Base-by-base conservation (phyloP, 92 coral and sea anemone genomes). In the Porites lobata region DNA sequence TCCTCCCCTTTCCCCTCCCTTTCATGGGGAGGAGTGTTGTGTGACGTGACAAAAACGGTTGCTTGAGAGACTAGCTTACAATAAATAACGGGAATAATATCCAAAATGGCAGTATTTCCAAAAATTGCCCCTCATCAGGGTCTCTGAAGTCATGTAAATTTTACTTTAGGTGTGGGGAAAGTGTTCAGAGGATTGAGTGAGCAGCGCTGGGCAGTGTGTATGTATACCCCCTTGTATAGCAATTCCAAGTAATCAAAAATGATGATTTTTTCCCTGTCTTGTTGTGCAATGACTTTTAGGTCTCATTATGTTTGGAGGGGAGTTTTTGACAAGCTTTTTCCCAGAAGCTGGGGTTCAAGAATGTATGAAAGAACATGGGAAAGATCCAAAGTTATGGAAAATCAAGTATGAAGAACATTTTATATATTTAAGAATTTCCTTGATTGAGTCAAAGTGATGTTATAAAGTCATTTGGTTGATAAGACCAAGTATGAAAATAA, bases 141-240 rank as follows among this genome's bases (percentile, higher is more conserved):
- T 6, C 18, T 14, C 22, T 21, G 22, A 21, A 21, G 0, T 21
- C 22, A 21, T 21, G 0, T 21, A 21, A 21, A 21, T 21, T 50
- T 18, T 19, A 20, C 43, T 22, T 20, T 86, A 97, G 99, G 92
- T 97, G 99, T 69, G 99, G 99, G 7, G 99, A 97, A 24, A 84
- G 82, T 10, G 99, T 97, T 65, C 99, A 97, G 79, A 94, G 99
- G 22, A 97, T 97, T 24, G 99, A 97, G 79, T 93, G 98, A 18
- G 99, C 99, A 66, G 98, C 98, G 20, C 94, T 97, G 90, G 99
- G 99, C 66, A 96, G 98, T 89, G 99, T 97, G 78, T 97, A 93
- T 24, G 99, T 97, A 78, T 97, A n/a, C n/a, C n/a, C n/a, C 22
- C 22, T 21, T 21, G 22, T 21, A 21, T 21, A 21, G 22, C 22